phyloP scores from a whole-genome alignment of 2,888 invertebrate species.

The Oligia latruncula region DNA sequence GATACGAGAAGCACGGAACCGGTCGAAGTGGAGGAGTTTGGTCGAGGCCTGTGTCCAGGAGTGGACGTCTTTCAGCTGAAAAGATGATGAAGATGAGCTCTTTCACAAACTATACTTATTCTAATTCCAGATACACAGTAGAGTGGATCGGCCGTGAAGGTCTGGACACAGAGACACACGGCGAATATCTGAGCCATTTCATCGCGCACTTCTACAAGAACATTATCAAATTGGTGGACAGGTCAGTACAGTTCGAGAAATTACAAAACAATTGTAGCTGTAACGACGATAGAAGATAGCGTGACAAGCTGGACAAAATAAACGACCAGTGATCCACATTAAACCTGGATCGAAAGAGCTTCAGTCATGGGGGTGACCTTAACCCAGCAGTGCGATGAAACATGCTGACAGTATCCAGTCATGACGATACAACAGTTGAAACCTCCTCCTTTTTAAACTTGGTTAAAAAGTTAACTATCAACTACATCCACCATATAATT shows the following conservation, averaged over 20 bases:
- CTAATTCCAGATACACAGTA: conserved; percentile 93
- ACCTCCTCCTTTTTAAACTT: background rate
- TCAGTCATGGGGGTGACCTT: background rate
- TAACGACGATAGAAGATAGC: background rate
- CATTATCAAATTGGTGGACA: conserved; percentile 97
- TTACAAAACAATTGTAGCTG: background rate
- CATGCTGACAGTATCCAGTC: background rate
- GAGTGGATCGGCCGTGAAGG: conserved; percentile 99
- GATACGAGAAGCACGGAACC: too few relatives aligned
- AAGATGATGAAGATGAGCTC: background rate
- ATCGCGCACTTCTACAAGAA: conserved; percentile 98
- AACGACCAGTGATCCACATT: background rate
- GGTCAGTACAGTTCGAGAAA: conserved; percentile 76
- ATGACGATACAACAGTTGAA: background rate
- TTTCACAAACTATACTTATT: background rate
- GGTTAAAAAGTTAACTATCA: background rate
- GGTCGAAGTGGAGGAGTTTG: too few relatives aligned
- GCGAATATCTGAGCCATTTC: conserved; percentile 98
- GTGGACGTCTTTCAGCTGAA: too few relatives aligned
- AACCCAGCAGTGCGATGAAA: background rate
- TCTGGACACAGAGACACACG: conserved; percentile 97
- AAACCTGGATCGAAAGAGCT: background rate
- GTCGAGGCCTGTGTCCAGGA: too few relatives aligned
- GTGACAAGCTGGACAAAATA: background rate
- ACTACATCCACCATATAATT: background rate